phyloP scores from a whole-genome alignment of 2,797 vertebrate species.

The Scyliorhinus canicula region DNA sequence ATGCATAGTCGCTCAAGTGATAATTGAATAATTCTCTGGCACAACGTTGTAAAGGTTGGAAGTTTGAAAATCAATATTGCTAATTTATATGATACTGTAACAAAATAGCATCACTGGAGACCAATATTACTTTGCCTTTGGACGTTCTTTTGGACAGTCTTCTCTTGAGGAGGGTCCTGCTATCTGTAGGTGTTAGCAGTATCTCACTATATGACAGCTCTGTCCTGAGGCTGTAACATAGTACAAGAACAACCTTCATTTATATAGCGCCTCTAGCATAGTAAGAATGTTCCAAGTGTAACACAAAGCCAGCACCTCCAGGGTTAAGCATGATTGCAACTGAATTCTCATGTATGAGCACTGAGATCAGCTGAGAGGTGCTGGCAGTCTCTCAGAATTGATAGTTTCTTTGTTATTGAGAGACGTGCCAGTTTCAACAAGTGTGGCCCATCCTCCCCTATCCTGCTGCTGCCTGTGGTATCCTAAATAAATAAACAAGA shows the following conservation, averaged over 20 bases:
- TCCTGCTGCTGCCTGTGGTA: conserved; percentile 38
- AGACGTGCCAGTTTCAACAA: conserved; percentile 37
- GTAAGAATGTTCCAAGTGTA: neutral
- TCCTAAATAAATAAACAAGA: conserved; percentile 37
- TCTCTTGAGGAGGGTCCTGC: neutral
- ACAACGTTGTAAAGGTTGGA: neutral
- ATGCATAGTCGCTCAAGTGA: neutral
- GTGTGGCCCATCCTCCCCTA: conserved; percentile 33
- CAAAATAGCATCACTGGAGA: neutral
- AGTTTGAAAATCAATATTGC: neutral
- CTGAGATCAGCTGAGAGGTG: conserved; percentile 32
- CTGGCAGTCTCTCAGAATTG: conserved; percentile 29
- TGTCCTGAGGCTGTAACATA: neutral
- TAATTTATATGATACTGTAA: too few relatives aligned
- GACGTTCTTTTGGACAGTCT: neutral
- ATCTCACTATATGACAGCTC: neutral
- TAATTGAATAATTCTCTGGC: too few relatives aligned
- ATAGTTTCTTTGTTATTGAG: conserved; percentile 38
- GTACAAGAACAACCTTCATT: neutral
- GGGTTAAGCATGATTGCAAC: conserved; percentile 31
- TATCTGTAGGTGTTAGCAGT: neutral
- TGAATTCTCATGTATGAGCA: conserved; percentile 12
- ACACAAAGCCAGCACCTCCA: neutral
- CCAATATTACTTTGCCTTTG: neutral
- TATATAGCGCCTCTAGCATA: neutral